Evolutionary conservation across 2,113 vertebrate species (phyloP).

Genomic region (Noctilio leporinus): DNA sequence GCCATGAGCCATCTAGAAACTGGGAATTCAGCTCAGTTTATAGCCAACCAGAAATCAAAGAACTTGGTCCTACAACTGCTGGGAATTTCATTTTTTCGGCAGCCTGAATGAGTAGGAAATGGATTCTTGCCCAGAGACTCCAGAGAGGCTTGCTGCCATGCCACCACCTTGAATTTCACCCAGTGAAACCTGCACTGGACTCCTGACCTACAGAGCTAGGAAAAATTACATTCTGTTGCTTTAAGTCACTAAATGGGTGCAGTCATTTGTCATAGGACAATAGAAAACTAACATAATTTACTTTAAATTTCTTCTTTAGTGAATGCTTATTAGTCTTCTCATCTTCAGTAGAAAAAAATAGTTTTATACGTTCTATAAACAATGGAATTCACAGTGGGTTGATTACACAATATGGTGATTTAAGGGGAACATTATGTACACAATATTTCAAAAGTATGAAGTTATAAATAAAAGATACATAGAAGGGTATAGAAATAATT

Average conservation of each 20-base stretch:
- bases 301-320: neutral
- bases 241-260: neutral
- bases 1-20: neutral
- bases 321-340: neutral
- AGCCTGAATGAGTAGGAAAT: neutral
- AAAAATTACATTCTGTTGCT: neutral
- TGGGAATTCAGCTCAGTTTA: neutral
- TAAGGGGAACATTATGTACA: neutral
- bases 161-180: neutral
- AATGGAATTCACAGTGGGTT: neutral
- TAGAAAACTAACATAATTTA: neutral
- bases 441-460: neutral
- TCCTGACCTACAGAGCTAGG: neutral
- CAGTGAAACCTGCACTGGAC: neutral
- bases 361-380: neutral
- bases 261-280: neutral
- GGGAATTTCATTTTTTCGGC: neutral
- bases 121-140: neutral
- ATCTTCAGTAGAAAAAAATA: constrained; percentile 8
- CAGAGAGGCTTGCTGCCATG: neutral
- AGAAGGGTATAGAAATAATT: neutral
- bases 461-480: neutral
- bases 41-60: neutral
- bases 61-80: too few relatives aligned
- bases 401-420: neutral